A percentile compares a stretch with the other conserved stretches of the same genome.
Conservation (phyloP, 1,140 invertebrate species). For the Oppia nitens region DNA sequence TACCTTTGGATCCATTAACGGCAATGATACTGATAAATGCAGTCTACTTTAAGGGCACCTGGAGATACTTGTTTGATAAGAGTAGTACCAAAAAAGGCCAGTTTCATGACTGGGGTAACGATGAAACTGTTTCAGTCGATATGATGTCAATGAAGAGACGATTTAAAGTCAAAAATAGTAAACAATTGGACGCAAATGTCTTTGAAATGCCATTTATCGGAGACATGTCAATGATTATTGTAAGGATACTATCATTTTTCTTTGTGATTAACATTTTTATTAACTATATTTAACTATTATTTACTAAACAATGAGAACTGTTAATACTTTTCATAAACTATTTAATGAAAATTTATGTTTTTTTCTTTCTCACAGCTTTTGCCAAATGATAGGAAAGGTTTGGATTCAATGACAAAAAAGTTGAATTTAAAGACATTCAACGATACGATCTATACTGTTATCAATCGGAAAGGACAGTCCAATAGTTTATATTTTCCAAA, state of each 20-base stretch:
- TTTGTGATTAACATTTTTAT: too few species aligned
- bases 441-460: not conserved
- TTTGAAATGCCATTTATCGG: not conserved
- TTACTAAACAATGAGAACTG: not conserved
- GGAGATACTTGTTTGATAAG: constrained; percentile 48
- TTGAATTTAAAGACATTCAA: not conserved
- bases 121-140: not conserved
- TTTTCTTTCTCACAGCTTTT: not conserved
- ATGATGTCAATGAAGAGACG: not conserved
- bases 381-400: not conserved
- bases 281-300: too few species aligned
- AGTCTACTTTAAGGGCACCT: constrained; percentile 57
- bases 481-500: not conserved
- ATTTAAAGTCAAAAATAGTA: not conserved
- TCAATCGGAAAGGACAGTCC: not conserved
- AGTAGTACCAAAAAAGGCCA: not conserved
- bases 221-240: not conserved
- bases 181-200: not conserved
- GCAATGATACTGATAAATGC: constrained; percentile 57
- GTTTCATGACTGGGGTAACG: not conserved
- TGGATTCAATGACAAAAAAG: not conserved
- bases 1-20: not conserved
- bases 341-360: not conserved
- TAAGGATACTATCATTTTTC: not conserved
- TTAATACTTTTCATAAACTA: not conserved